phyloP scores from a whole-genome alignment of 2,113 vertebrate species.

The Leucosticte australis region DNA sequence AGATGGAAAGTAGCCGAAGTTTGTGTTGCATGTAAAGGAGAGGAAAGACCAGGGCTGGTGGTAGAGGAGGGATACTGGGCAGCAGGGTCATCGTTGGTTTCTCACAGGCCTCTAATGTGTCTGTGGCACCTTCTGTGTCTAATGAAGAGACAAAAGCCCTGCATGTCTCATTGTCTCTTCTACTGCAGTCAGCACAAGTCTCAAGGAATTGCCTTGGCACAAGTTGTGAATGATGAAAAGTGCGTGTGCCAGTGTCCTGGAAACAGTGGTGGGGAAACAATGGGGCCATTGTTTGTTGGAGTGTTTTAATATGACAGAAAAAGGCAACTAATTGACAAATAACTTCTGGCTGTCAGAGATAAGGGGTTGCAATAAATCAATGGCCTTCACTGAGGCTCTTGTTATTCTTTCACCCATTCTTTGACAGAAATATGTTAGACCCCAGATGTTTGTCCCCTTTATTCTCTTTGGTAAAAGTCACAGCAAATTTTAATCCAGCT shows the following conservation, averaged over 20 bases:
- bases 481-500: not conserved
- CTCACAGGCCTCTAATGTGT: not conserved
- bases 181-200: not conserved
- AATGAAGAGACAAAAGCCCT: not conserved
- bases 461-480: not conserved
- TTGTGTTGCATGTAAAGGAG: not conserved
- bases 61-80: not conserved
- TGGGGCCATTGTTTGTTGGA: not conserved
- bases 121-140: not conserved
- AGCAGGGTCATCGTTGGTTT: fast-evolving
- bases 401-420: not conserved
- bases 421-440: not conserved
- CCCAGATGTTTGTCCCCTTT: not conserved
- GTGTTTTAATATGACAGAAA: not conserved
- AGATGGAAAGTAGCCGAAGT: not conserved
- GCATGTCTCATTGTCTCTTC: not conserved
- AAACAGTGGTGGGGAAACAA: not conserved
- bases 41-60: not conserved
- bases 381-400: not conserved
- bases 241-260: not conserved
- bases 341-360: not conserved
- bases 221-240: not conserved
- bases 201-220: not conserved
- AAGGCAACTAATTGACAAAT: not conserved
- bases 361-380: not conserved